phyloP scores from a whole-genome alignment of 2,113 vertebrate genomes.

The Colistium nudipinnis region DNA sequence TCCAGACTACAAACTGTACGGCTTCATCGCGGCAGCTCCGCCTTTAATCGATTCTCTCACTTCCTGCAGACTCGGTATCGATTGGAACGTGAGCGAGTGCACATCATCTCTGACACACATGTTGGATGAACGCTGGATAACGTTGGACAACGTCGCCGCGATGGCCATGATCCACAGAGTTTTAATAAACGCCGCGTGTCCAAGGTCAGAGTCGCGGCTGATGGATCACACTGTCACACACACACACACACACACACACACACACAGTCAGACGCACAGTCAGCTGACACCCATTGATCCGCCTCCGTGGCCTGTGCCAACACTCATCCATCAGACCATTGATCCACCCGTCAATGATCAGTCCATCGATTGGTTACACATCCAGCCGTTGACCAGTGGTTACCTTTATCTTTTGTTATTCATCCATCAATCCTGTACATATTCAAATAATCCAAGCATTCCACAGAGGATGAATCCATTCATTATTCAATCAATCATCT shows the following conservation, averaged over 20 bases:
- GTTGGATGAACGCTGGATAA: conserved; percentile 44
- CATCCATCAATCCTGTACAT: neutral
- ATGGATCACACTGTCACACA: conserved; percentile 52
- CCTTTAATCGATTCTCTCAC: conserved; percentile 4
- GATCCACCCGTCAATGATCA: neutral
- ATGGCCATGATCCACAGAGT: conserved; percentile 27
- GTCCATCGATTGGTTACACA: neutral
- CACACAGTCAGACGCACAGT: conserved; percentile 22
- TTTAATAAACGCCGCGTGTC: conserved; percentile 66
- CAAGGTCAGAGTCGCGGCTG: conserved; percentile 67
- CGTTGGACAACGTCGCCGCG: conserved; percentile 19
- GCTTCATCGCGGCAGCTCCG: neutral
- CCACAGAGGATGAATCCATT: too few species aligned
- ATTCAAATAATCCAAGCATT: neutral
- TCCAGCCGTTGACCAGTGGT: neutral
- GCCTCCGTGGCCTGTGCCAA: conserved; percentile 20
- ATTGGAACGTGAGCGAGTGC: conserved; percentile 23
- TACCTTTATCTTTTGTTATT: neutral
- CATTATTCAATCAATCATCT: neutral
- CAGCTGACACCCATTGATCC: conserved; percentile 56
- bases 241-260: conserved; percentile 20
- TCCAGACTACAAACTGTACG: neutral
- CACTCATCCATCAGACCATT: conserved; percentile 19
- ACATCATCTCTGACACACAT: conserved; percentile 26
- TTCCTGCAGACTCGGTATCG: conserved; percentile 18